A percentile compares a stretch with the other conserved stretches of the same genome.
phyloP scores from a whole-genome alignment of 2,113 vertebrate genomes.

The Poeciliopsis turrubarensis region DNA sequence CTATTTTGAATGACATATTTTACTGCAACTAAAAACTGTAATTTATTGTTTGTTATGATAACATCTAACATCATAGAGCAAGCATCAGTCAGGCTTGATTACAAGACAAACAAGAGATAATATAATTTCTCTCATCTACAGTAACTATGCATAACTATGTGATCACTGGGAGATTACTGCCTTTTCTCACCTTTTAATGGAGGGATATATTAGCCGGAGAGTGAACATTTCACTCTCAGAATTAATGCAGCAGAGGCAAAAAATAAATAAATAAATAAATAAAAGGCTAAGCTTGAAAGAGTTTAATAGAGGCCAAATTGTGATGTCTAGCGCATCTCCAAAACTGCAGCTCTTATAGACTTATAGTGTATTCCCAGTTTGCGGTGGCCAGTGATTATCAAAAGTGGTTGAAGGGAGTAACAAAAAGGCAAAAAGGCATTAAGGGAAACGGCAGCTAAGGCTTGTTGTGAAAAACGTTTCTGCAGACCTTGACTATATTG shows the following conservation, averaged over 20 bases:
- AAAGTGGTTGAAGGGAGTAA: background rate
- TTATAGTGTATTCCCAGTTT: background rate
- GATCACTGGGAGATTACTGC: too few relatives aligned
- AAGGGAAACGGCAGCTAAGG: background rate
- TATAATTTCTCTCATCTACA: background rate
- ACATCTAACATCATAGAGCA: constrained; percentile 19
- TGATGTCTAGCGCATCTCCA: background rate
- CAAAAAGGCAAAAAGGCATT: too few relatives aligned
- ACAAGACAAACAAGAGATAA: background rate
- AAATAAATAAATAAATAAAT: too few relatives aligned
- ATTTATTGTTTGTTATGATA: background rate
- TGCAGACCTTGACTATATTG: background rate
- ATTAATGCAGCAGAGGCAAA: too few relatives aligned
- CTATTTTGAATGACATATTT: background rate
- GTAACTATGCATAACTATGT: too few relatives aligned
- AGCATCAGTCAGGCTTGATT: background rate
- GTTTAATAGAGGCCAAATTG: background rate
- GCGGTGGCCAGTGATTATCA: background rate
- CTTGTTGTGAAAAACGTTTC: too few relatives aligned
- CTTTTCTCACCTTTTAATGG: too few relatives aligned
- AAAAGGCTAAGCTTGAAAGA: background rate
- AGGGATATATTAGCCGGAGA: too few relatives aligned
- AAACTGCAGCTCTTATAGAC: background rate
- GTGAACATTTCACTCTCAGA: too few relatives aligned
- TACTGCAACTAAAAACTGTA: background rate